Evolutionary conservation across 2,797 vertebrate species (phyloP).

Genomic region (Gouania willdenowi): DNA sequence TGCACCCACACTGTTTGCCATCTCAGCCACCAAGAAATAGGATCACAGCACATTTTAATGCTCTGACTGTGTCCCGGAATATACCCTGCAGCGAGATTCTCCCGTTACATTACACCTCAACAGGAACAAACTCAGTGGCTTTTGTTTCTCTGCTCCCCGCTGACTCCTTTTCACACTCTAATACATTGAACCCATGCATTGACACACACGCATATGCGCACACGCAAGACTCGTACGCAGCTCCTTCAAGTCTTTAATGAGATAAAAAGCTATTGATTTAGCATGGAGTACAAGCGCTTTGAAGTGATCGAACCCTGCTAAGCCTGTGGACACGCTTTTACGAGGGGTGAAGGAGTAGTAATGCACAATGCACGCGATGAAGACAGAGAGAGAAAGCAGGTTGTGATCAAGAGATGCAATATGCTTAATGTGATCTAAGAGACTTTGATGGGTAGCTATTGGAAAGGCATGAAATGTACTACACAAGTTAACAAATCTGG

Average conservation of each 20-base stretch:
- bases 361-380: slow-evolving; percentile 11
- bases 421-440: slow-evolving; percentile 44
- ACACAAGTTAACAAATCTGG: slow-evolving; percentile 36
- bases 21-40: slow-evolving; percentile 15
- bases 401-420: slow-evolving; percentile 18
- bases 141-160: not conserved
- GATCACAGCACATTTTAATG: slow-evolving; percentile 33
- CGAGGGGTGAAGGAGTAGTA: slow-evolving; percentile 14
- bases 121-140: slow-evolving; percentile 4
- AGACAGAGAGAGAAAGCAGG: slow-evolving; percentile 9
- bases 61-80: slow-evolving; percentile 32
- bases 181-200: not conserved
- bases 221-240: slow-evolving; percentile 11
- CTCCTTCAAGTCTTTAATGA: slow-evolving; percentile 43
- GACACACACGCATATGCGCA: slow-evolving; percentile 7
- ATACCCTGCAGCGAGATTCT: slow-evolving; percentile 24
- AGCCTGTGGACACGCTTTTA: slow-evolving; percentile 45
- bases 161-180: slow-evolving; percentile 1
- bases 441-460: slow-evolving; percentile 29
- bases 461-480: slow-evolving; percentile 49
- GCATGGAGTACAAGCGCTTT: slow-evolving; percentile 53
- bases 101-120: slow-evolving; percentile 17
- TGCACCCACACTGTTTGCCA: slow-evolving; percentile 6
- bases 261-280: slow-evolving; percentile 68
- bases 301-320: slow-evolving; percentile 61